Conservation (phyloP, 2,113 vertebrate species). For the Melospiza georgiana region DNA sequence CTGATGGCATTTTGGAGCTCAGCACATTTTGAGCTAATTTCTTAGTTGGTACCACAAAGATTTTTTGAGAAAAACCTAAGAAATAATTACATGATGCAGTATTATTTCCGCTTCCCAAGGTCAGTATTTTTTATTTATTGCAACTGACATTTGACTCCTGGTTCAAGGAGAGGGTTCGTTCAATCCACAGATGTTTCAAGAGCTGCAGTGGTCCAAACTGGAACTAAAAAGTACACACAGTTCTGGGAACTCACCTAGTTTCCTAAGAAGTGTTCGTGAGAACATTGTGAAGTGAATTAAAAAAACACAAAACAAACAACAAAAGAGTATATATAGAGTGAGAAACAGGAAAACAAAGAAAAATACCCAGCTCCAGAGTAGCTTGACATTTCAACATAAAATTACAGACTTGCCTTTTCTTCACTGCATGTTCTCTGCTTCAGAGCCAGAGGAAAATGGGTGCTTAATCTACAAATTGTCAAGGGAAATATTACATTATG, state of each 20-base stretch:
- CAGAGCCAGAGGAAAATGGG: background rate
- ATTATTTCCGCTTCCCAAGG: background rate
- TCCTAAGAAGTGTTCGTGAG: background rate
- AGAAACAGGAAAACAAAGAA: background rate
- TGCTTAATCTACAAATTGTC: background rate
- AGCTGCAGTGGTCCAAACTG: background rate
- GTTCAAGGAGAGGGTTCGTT: background rate
- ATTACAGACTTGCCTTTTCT: background rate
- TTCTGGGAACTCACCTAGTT: background rate
- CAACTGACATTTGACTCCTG: background rate
- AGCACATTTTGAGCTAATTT: background rate
- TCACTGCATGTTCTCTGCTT: background rate
- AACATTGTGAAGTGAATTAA: background rate
- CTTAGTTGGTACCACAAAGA: background rate
- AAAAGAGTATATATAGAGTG: background rate
- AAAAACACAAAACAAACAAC: no score
- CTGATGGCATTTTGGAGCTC: background rate
- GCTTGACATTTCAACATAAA: background rate
- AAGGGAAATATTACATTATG: background rate
- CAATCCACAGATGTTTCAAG: background rate
- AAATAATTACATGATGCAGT: background rate
- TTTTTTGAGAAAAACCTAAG: background rate
- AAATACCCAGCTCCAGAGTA: background rate
- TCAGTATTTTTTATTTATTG: background rate
- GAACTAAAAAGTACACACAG: rapidly evolving